Evolutionary conservation across 2,888 invertebrate species (phyloP), one percentile per base, ranked within the genome.

Genomic region (Watsonalla cultraria): DNA sequence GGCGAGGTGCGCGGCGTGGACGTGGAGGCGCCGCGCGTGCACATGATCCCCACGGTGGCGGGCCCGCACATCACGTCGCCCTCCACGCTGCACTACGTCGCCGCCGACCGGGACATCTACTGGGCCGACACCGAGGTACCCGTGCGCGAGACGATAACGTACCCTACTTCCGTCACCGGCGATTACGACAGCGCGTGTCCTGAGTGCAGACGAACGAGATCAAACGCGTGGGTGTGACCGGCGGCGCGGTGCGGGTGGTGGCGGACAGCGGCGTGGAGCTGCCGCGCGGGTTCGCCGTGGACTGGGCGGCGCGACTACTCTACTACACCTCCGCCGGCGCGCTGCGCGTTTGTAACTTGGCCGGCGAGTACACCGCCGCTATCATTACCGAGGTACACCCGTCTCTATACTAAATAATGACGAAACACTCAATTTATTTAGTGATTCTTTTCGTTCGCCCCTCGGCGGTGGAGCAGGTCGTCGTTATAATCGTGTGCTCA

Each of bases 1-100:
- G 94, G 94, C 65, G 96, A 96, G 86, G 95, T 98, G 65, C 93
- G 96, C 51, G 97, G 97, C 47, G 95, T 97, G 56, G 96, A 97
- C 83, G 84, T 96, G 63, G 92, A 93, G 57, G 93, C 94, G 78
- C 95, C 96, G 5, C 93, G 93, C 76, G 94, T 93, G 80, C 95
- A 95, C 76, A 94, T 95, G 46, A 95, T 97, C 66, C 96, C 97
- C 8, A 95, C 97, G 15, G 94, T 97, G 61, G 93, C 95, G 55
- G 86, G 93, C 49, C 94, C 95, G 39, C 92, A 94, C 82, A 93
- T 95, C 8, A 87, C 94, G 59, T 92, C 93, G 61, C 96, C 96
- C 7, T 91, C 93, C 51, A 92, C 94, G 64, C 86, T 97, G 55
- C 95, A 95, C 70, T 94, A 93, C 73, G 90, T 93, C 53, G 93